Evolutionary conservation across 2,797 vertebrate genomes (phyloP), one percentile per base, ranked within the genome.

Genomic region (Lates japonicus): DNA sequence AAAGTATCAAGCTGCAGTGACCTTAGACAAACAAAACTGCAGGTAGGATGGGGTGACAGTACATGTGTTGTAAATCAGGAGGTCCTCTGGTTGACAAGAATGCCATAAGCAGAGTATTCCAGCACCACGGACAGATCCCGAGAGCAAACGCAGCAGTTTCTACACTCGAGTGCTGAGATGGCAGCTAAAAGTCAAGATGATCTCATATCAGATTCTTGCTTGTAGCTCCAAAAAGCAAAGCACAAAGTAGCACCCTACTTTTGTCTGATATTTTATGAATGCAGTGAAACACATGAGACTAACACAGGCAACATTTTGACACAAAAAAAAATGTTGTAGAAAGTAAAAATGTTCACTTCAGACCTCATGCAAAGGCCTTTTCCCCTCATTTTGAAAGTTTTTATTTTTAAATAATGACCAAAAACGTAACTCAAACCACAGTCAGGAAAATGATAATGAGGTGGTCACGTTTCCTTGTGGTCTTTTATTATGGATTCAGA

Each of bases 71-170:
- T 64, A 29, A 72, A 63, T 68, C 65, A 25, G 22, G 17, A 29
- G 16, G 51, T 44, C 41, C 22, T 57, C 29, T 35, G 14, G 12
- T 44, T 29, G 49, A 75, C 35, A 59, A 22, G 3, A 64, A 14
- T 20, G 55, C 16, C 31, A 10, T 57, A 20, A 52, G 16, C 35
- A 48, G 20, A 54, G 29, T 4, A 3, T 61, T 76, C 10, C 71
- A 82, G 68, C 76, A 46, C 61, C 74, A 66, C 3, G 35, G 82
- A 77, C 77, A 81, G 80, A 41, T 59, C 70, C 70, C 49, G 12
- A 29, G 25, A 81, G 59, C 49, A 64, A 64, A 60, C 57, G 29
- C 48, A 37, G 70, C 64, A 55, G 12, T 41, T 73, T 80, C 25
- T 63, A 19, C 54, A 39, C 13, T 14, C 9, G 12, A 62, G 52